Conservation (phyloP, 2,797 vertebrate species). For the Sebastolobus alascanus region DNA sequence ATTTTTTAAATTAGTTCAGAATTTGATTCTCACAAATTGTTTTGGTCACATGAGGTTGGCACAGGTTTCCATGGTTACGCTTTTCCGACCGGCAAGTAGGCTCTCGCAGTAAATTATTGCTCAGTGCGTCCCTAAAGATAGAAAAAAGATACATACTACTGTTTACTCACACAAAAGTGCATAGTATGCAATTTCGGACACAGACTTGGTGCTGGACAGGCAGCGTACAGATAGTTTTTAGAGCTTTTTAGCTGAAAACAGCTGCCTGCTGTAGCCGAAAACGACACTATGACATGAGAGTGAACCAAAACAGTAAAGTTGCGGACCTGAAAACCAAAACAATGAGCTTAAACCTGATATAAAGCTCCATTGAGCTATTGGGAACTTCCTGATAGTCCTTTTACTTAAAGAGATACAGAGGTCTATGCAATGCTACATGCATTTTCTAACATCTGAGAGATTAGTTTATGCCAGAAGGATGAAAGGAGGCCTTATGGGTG, state of each 20-base stretch:
- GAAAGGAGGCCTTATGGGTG: constrained; percentile 31
- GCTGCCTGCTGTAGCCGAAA: neutral
- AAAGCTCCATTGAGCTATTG: neutral
- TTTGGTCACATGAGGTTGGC: too few species aligned
- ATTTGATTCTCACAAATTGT: too few species aligned
- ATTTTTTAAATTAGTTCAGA: rapidly evolving
- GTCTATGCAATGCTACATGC: neutral
- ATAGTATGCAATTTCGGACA: too few species aligned
- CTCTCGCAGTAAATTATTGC: too few species aligned
- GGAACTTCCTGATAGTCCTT: neutral
- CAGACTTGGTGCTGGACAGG: neutral
- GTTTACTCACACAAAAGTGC: too few species aligned
- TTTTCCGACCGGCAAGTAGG: too few species aligned
- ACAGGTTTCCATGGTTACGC: too few species aligned
- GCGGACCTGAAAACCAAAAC: neutral
- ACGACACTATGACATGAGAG: neutral
- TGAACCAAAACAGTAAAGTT: constrained; percentile 6
- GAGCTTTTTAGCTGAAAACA: neutral
- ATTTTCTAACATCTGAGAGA: constrained; percentile 32
- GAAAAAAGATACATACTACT: too few species aligned
- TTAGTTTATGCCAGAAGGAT: constrained; percentile 24
- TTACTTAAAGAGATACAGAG: constrained; percentile 1
- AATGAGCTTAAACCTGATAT: neutral
- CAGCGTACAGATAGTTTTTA: neutral
- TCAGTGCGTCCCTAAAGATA: too few species aligned